Evolutionary conservation across 2,888 invertebrate genomes (phyloP), one percentile per base, ranked within the genome.

Genomic region (Acanthopleura granulata): DNA sequence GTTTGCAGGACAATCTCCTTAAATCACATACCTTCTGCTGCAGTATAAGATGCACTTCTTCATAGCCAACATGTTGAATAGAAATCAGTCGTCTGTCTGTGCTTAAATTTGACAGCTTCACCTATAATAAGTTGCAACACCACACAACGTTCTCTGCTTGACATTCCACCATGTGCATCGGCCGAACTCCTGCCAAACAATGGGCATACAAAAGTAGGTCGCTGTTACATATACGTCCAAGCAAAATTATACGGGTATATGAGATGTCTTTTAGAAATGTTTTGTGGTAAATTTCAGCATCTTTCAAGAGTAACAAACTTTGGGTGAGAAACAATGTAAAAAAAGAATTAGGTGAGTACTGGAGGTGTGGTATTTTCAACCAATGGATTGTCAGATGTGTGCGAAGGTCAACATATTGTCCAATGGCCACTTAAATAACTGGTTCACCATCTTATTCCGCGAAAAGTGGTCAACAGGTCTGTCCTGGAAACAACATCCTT

Each of bases 41-140:
- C 57, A 57, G 57, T 57, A 57, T 57, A 57, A 57, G 22, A 57
- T 12, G 4, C 57, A 57, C 12, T 22, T 57, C 57, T 57, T 57
- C 57, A 57, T 57, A 18, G 57, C 57, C 57, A 57, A 57, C 57
- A 57, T 57, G 57, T 22, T 57, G 57, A n/a, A 57, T 57, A 12
- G 22, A 6, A 18, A 6, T 57, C 4, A 57, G 22, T 22, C 22
- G 57, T 57, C 57, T n/a, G 22, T 1, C 57, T n/a, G 22, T 18
- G 4, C 12, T 22, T 22, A 57, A 6, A 6, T 12, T 57, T 57
- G 18, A 22, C 40, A 40, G 40, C 40, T 40, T n/a, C 57, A 12
- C 57, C 12, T 3, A 57, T 22, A 57, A 57, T 18, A 3, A 18
- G 1, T 57, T 57, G 12, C 57, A 57, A 57, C 57, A 3, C 12